Evolutionary conservation across 1,140 invertebrate species (phyloP).

Genomic region (Cydia amplana): DNA sequence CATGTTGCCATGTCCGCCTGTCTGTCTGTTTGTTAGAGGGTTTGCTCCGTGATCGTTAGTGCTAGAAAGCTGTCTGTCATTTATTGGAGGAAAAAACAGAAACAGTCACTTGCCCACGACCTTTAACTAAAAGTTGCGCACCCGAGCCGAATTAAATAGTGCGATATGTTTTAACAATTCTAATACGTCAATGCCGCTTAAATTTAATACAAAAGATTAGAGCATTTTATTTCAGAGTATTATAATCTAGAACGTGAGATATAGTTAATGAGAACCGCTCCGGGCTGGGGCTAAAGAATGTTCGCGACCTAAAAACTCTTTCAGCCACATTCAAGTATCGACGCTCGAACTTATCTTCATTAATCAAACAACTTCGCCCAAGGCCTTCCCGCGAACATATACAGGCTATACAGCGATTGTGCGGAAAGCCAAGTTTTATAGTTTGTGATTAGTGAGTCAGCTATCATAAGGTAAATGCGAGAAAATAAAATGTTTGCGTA

Average conservation of each 20-base stretch:
- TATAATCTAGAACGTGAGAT: conserved; percentile 53
- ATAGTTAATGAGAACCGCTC: conserved; percentile 59
- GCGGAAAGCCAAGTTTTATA: conserved; percentile 7
- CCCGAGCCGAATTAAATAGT: too few species aligned
- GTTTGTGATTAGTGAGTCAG: neutral
- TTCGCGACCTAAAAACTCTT: conserved; percentile 67
- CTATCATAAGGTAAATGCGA: neutral
- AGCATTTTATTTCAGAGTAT: neutral
- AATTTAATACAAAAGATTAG: too few species aligned
- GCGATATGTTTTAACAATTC: too few species aligned
- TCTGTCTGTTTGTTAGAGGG: too few species aligned
- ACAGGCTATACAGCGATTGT: neutral
- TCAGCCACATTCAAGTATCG: conserved; percentile 55
- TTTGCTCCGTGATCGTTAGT: too few species aligned
- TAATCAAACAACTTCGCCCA: conserved; percentile 50
- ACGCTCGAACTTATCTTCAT: conserved; percentile 58
- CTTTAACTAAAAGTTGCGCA: too few species aligned
- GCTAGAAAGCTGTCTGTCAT: too few species aligned
- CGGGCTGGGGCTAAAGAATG: conserved; percentile 53
- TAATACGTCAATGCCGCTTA: too few species aligned
- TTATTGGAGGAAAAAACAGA: too few species aligned
- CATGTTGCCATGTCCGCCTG: too few species aligned
- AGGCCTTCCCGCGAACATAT: conserved; percentile 27
- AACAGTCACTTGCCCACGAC: too few species aligned
- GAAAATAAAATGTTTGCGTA: neutral